Conservation (phyloP, 2,113 vertebrate species). For the Pristiophorus japonicus region DNA sequence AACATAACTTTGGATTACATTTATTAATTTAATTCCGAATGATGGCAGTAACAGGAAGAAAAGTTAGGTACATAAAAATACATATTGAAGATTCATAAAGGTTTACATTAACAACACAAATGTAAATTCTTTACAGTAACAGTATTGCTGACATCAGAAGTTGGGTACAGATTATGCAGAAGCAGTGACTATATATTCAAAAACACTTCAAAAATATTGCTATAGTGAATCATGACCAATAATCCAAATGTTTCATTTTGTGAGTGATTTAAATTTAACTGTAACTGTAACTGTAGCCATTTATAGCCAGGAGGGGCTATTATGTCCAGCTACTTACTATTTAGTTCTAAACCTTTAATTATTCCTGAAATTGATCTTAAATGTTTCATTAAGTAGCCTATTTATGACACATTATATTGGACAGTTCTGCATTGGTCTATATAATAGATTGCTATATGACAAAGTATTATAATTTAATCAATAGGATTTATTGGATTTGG, state of each 20-base stretch:
- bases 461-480: conserved; percentile 12
- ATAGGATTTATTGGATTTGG: background rate
- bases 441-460: background rate
- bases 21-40: background rate
- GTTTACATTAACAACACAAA: background rate
- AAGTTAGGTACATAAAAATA: background rate
- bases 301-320: background rate
- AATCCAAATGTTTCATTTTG: conserved; percentile 12
- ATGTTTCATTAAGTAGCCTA: conserved; percentile 22
- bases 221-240: background rate
- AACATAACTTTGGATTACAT: background rate
- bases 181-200: background rate
- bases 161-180: background rate
- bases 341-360: background rate
- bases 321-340: background rate
- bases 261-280: conserved; percentile 11
- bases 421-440: background rate
- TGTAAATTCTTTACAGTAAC: background rate
- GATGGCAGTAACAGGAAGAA: background rate
- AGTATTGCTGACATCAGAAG: background rate
- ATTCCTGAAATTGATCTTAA: conserved; percentile 26
- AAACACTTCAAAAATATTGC: background rate
- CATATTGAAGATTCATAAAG: background rate
- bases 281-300: background rate
- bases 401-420: background rate